phyloP scores from a whole-genome alignment of 1,140 invertebrate genomes.

The Drosophila grimshawi region DNA sequence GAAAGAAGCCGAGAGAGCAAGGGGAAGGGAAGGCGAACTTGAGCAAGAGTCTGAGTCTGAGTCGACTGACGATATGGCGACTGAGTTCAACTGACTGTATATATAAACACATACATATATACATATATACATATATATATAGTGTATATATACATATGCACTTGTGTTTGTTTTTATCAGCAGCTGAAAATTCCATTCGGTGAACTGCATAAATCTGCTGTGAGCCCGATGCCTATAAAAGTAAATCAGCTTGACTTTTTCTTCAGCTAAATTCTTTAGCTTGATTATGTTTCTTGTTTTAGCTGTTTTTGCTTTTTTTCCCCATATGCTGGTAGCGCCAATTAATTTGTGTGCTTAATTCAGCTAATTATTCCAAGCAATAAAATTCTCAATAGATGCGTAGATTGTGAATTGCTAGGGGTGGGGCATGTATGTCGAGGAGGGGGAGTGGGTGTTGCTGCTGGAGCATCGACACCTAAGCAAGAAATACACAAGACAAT shows the following conservation, averaged over 20 bases:
- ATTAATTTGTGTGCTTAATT: slow-evolving; percentile 81
- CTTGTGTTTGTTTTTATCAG: not conserved
- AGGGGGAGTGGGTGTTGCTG: not conserved
- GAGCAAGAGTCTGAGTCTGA: not conserved
- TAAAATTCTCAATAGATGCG: slow-evolving; percentile 79
- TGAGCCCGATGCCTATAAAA: slow-evolving; percentile 68
- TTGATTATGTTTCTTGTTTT: slow-evolving; percentile 13
- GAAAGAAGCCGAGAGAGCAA: not conserved
- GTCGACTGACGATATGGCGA: not conserved
- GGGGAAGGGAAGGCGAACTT: not conserved
- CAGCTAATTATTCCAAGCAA: slow-evolving; percentile 79
- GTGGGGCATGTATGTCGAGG: not conserved
- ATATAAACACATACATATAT: not conserved
- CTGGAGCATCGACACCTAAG: slow-evolving; percentile 50
- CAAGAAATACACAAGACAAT: not conserved
- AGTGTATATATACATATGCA: not conserved
- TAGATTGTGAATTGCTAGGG: slow-evolving; percentile 40
- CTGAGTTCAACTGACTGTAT: not conserved
- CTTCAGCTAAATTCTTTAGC: slow-evolving; percentile 22
- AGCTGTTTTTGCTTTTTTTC: slow-evolving; percentile 34
- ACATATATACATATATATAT: too few species aligned
- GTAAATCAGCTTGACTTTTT: slow-evolving; percentile 68
- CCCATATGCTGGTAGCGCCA: slow-evolving; percentile 70
- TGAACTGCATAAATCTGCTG: slow-evolving; percentile 49
- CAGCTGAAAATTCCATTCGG: not conserved